These are phyloP conservation scores for Leptopilina syphax DNA, from an alignment of 2,888 invertebrate species.

Conservation along the genomic window DNA sequence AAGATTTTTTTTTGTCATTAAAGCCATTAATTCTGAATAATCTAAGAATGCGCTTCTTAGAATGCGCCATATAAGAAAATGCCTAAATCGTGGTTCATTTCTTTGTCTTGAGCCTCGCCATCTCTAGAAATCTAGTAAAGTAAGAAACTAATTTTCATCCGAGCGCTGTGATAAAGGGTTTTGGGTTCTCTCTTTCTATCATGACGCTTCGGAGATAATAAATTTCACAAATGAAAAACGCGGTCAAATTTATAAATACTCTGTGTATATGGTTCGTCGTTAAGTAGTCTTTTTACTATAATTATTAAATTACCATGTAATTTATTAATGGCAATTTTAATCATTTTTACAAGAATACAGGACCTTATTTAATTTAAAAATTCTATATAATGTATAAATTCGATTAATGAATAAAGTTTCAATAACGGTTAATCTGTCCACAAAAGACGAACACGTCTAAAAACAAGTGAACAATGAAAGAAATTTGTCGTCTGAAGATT, in stretches of 20 bases:
- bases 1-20: constrained; percentile 36
- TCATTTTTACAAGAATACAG: constrained; percentile 46
- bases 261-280: constrained; percentile 47
- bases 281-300: constrained; percentile 30
- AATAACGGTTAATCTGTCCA: constrained; percentile 13
- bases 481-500: not conserved
- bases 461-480: not conserved
- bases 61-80: constrained; percentile 64
- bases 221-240: constrained; percentile 43
- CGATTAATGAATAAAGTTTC: constrained; percentile 5
- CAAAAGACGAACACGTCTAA: constrained; percentile 5
- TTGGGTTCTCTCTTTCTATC: constrained; percentile 43
- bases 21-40: constrained; percentile 5
- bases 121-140: constrained; percentile 44
- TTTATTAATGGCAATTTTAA: constrained; percentile 21
- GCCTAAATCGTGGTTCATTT: constrained; percentile 58
- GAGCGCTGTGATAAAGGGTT: constrained; percentile 48
- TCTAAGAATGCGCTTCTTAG: constrained; percentile 37
- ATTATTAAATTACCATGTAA: constrained; percentile 42
- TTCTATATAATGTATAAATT: constrained; percentile 51
- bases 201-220: constrained; percentile 43
- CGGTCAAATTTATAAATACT: constrained; percentile 56
- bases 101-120: constrained; percentile 18
- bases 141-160: constrained; percentile 49
- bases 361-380: constrained; percentile 15